Conservation (phyloP, 2,888 invertebrate genomes). For the Diarsia mendica region DNA sequence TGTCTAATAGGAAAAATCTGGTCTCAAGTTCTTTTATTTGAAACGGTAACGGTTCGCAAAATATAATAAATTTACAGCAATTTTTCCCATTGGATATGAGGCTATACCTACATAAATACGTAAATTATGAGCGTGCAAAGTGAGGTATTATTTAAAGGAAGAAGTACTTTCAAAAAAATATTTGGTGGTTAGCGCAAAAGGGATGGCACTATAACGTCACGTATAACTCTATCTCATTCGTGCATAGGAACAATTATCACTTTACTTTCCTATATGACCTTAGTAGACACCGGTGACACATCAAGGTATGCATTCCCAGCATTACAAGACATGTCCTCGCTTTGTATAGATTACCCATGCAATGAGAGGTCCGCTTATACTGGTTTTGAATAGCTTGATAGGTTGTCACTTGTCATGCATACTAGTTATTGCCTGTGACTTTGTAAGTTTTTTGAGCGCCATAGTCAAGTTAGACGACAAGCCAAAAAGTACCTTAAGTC, state of each 20-base stretch:
- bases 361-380: too few relatives aligned
- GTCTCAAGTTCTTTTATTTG: slow-evolving; percentile 47
- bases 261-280: neutral
- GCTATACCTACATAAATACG: slow-evolving; percentile 54
- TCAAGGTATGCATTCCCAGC: too few relatives aligned
- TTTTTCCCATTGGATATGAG: slow-evolving; percentile 58
- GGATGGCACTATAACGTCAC: neutral
- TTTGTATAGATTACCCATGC: too few relatives aligned
- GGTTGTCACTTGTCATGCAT: too few relatives aligned
- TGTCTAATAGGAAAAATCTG: slow-evolving; percentile 68
- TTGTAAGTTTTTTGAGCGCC: neutral
- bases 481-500: too few relatives aligned
- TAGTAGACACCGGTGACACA: too few relatives aligned
- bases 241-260: neutral
- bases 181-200: neutral
- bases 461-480: too few relatives aligned
- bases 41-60: slow-evolving; percentile 10
- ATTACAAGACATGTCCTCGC: too few relatives aligned
- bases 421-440: neutral
- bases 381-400: too few relatives aligned
- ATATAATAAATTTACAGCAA: slow-evolving; percentile 24
- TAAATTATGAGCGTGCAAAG: slow-evolving; percentile 40
- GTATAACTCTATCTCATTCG: slow-evolving; percentile 4
- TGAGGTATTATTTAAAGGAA: slow-evolving; percentile 24
- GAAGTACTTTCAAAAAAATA: neutral